Base-by-base conservation (phyloP, 30 jellyfish, hydroid and myxozoan species). In the Mastigias papua region DNA sequence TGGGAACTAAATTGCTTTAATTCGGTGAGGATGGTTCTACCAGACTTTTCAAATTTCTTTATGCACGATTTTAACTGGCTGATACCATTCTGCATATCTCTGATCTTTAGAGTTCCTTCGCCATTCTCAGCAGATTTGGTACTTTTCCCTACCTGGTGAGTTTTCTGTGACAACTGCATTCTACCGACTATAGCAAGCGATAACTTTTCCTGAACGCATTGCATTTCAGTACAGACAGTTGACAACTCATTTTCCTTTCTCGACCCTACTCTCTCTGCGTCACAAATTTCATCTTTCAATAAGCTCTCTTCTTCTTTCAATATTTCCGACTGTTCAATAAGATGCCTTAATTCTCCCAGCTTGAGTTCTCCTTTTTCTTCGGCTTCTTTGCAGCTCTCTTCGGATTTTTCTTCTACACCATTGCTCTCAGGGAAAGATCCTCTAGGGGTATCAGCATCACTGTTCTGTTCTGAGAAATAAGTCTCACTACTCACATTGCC, bases 101-200 rank as follows among this genome's bases (percentile, higher is more conserved):
- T 80, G 27, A 96, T 35, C 34, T 96, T 98, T 26, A 65, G 33
- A 32, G 88, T 74, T 13, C 87, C 88, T 29, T 57, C 50, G 61
- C 86, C 95, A 6, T 65, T 74, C 37, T 87, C 88, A 0, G 80
- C 78, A 20, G 81, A 83, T n/a, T 84, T 34, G 0, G 90, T 73
- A 60, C 68, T 70, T 21, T 94, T 84, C 31, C 96, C 81, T 11
- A 88, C 69, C 48, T 91, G 93, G n/a, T 98, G 92, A 23, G 65
- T 84, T 50, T 62, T 35, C 61, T 91, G 96, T 34, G 97, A 86
- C 37, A 96, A 81, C 58, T 96, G 92, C 93, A 96, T 82, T 64
- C 99, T 87, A 25, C 90, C 95, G 21, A 96, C 86, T 67, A 93
- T 87, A 1, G 97, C 97, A 61, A 91, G 61, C 0, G 98, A 81